Evolutionary conservation across 2,888 invertebrate genomes (phyloP).

Genomic region (Petrolisthes cinctipes): DNA sequence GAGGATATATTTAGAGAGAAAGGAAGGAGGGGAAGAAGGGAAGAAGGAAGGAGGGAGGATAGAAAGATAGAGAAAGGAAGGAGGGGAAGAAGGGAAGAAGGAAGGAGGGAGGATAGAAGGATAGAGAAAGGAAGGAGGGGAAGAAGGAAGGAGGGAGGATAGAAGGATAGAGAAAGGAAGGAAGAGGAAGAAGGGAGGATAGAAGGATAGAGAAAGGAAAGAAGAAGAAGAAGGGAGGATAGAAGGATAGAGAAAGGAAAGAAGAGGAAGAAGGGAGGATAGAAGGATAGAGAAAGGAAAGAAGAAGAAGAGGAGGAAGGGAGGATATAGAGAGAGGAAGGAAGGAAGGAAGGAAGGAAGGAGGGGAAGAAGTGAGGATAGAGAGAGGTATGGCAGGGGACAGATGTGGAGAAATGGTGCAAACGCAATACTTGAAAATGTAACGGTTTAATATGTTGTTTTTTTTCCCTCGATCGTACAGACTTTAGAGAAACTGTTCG

Average conservation of each 20-base stretch:
- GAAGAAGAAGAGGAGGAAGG: not conserved
- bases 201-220: not conserved
- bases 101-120: not conserved
- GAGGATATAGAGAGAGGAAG: not conserved
- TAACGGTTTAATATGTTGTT: no score
- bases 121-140: not conserved
- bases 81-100: not conserved
- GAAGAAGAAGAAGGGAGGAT: not conserved
- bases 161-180: not conserved
- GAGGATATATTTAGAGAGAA: not conserved
- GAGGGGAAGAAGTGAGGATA: not conserved
- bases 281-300: no score
- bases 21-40: not conserved
- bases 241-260: no score
- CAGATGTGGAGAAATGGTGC: no score
- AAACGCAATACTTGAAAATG: no score
- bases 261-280: no score
- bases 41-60: not conserved
- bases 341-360: not conserved
- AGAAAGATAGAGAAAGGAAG: not conserved
- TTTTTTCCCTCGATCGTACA: no score
- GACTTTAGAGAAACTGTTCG: no score
- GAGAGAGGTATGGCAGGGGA: no score
- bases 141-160: not conserved
- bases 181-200: not conserved